A percentile compares a stretch with the other conserved stretches of the same genome.
phyloP scores from a whole-genome alignment of 1,140 invertebrate genomes.

The Drosophila arawakana region DNA sequence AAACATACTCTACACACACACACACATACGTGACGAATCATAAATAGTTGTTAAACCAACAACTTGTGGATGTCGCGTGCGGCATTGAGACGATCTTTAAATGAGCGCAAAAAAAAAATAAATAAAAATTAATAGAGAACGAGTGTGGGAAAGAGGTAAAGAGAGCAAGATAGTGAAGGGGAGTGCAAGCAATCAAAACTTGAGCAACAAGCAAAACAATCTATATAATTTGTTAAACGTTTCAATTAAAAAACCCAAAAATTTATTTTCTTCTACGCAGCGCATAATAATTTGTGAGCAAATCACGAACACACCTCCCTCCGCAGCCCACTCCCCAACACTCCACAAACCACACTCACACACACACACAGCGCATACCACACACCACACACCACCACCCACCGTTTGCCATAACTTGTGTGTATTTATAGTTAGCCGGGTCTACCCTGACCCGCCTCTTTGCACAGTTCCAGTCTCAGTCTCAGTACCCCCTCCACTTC shows the following conservation, averaged over 20 bases:
- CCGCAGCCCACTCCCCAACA: background rate
- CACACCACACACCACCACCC: background rate
- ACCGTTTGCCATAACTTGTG: background rate
- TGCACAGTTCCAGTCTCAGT: background rate
- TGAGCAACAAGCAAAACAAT: no score
- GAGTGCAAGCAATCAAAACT: background rate
- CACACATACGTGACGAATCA: background rate
- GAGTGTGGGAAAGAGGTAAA: background rate
- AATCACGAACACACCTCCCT: background rate
- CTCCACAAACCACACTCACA: background rate
- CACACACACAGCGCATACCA: background rate
- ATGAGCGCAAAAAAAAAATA: no score
- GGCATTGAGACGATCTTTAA: slow-evolving; percentile 30
- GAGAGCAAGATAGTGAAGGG: no score
- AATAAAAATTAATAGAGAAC: background rate
- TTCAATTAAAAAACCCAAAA: slow-evolving; percentile 31
- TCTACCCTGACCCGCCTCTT: slow-evolving; percentile 17
- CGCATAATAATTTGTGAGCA: slow-evolving; percentile 2
- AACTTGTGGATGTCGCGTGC: slow-evolving; percentile 28
- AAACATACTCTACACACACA: slow-evolving; percentile 1
- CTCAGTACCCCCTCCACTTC: background rate
- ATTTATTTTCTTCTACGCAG: slow-evolving; percentile 27
- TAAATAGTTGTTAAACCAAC: slow-evolving; percentile 9
- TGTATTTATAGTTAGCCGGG: slow-evolving; percentile 35
- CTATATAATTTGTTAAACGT: slow-evolving; percentile 5